A percentile compares a stretch with the other conserved stretches of the same genome.
These are phyloP conservation scores for Cryptomyrus ogoouensis DNA, from an alignment of 2,113 vertebrate genomes.

Conservation along the genomic window DNA sequence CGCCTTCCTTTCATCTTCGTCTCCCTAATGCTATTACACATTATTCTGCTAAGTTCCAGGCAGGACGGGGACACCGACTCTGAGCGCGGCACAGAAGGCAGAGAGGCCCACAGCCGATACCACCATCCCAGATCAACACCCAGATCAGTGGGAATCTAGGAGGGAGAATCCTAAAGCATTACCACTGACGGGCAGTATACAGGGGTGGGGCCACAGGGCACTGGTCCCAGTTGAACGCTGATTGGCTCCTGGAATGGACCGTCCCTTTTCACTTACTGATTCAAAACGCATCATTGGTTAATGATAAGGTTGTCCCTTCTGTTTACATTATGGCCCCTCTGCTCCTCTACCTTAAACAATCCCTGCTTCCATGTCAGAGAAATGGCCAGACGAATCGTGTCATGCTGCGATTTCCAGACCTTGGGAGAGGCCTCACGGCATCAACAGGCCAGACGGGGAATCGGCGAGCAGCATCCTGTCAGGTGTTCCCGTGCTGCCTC, in stretches of 20 bases:
- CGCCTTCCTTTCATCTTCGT: neutral
- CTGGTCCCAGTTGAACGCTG: neutral
- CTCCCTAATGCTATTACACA: neutral
- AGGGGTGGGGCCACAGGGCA: neutral
- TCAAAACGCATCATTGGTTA: neutral
- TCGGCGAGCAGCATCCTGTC: neutral
- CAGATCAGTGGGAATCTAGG: conserved; percentile 40
- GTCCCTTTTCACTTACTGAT: neutral
- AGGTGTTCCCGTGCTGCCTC: neutral
- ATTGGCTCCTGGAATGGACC: neutral
- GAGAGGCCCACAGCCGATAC: conserved; percentile 5
- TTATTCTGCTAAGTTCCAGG: neutral
- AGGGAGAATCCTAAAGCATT: conserved; percentile 57
- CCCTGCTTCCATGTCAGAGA: neutral
- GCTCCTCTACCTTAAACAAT: neutral
- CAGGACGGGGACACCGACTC: neutral
- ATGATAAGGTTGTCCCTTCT: neutral
- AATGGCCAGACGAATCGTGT: neutral
- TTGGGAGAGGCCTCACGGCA: neutral
- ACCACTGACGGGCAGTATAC: conserved; percentile 29
- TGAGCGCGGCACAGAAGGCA: neutral
- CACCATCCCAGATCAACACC: conserved; percentile 14
- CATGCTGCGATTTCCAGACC: neutral
- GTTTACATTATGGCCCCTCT: neutral
- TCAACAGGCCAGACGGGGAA: neutral